phyloP scores from a whole-genome alignment of 2,113 vertebrate species.

The Petrocephalus zakoni region DNA sequence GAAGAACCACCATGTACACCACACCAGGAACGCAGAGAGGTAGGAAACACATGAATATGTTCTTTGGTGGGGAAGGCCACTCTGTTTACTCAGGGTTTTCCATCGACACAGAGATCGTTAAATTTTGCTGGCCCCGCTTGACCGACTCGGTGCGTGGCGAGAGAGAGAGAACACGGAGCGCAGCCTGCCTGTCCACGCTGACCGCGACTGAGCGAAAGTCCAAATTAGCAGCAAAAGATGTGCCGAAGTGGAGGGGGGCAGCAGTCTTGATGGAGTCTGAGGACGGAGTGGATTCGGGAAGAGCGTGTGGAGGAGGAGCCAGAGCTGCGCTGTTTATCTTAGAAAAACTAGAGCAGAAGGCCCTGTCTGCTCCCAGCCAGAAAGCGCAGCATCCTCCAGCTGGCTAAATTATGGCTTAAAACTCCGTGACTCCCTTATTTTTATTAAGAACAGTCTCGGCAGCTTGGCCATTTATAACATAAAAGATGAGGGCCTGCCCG shows the following conservation, averaged over 20 bases:
- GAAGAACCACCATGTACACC: neutral
- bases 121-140: slow-evolving; percentile 38
- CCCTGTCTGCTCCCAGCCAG: neutral
- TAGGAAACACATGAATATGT: neutral
- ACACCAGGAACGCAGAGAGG: neutral
- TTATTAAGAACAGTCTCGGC: neutral
- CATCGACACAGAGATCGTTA: slow-evolving; percentile 30
- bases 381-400: neutral
- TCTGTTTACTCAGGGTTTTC: slow-evolving; percentile 22
- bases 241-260: slow-evolving; percentile 30
- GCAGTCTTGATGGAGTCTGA: slow-evolving; percentile 41
- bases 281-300: slow-evolving; percentile 29
- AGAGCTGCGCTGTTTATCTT: slow-evolving; percentile 42
- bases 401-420: neutral
- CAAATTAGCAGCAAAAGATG: slow-evolving; percentile 14
- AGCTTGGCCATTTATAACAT: neutral
- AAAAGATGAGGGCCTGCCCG: neutral
- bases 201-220: neutral
- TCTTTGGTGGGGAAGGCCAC: neutral
- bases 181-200: neutral
- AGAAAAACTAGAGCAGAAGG: slow-evolving; percentile 29
- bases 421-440: neutral
- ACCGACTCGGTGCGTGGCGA: slow-evolving; percentile 6
- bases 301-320: slow-evolving; percentile 13
- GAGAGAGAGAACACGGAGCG: neutral